phyloP scores from a whole-genome alignment of 2,888 invertebrate genomes.

The Octonoba sinensis region DNA sequence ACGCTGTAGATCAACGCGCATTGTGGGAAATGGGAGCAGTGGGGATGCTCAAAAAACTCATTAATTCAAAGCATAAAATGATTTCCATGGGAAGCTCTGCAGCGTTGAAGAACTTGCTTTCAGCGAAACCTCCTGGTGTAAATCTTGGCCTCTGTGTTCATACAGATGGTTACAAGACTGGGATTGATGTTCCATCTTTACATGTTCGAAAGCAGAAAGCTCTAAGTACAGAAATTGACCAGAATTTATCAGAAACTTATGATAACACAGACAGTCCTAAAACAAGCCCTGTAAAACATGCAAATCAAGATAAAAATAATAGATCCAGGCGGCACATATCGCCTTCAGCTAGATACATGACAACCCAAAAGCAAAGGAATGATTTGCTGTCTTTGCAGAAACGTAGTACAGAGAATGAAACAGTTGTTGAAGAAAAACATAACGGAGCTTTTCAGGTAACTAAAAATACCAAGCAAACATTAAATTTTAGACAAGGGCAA shows the following conservation, averaged over 20 bases:
- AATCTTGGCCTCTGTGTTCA: slow-evolving; percentile 24
- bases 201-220: slow-evolving; percentile 87
- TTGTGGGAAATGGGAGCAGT: slow-evolving; percentile 94
- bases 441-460: slow-evolving; percentile 57
- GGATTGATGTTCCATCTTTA: slow-evolving; percentile 79
- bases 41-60: slow-evolving; percentile 89
- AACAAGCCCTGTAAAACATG: slow-evolving; percentile 70
- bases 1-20: slow-evolving; percentile 87
- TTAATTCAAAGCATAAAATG: slow-evolving; percentile 97
- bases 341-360: slow-evolving; percentile 31
- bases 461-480: slow-evolving; percentile 35
- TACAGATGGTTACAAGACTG: slow-evolving; percentile 19
- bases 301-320: slow-evolving; percentile 62
- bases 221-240: slow-evolving; percentile 76
- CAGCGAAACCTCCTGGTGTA: slow-evolving; percentile 77
- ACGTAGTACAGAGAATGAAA: neutral
- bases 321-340: slow-evolving; percentile 45
- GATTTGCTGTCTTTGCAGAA: slow-evolving; percentile 31
- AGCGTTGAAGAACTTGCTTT: slow-evolving; percentile 91
- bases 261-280: slow-evolving; percentile 83
- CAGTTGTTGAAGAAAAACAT: slow-evolving; percentile 52
- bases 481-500: slow-evolving; percentile 43
- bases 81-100: slow-evolving; percentile 97
- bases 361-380: slow-evolving; percentile 62
- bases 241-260: slow-evolving; percentile 88